Evolutionary conservation across 2,797 vertebrate genomes (phyloP).

Genomic region (Rhadinocentrus ornatus): DNA sequence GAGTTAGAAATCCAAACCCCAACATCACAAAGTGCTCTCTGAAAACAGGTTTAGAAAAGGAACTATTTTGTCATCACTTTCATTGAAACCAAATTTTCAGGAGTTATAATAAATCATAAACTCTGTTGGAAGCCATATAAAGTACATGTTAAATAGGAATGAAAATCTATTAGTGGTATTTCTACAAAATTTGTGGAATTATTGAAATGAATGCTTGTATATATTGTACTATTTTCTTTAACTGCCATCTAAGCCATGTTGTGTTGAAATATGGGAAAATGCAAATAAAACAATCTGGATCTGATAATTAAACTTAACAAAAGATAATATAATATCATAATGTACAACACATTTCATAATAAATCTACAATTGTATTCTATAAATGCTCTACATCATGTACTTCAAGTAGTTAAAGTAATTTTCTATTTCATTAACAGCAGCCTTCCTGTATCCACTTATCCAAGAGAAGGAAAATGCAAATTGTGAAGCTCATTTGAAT

Average conservation of each 20-base stretch:
- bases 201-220: too few species aligned
- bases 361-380: not conserved
- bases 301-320: not conserved
- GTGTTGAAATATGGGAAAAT: not conserved
- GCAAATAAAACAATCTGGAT: not conserved
- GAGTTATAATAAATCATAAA: not conserved
- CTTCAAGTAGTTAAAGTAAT: not conserved
- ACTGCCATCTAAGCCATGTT: not conserved
- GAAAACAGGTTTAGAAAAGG: constrained; percentile 47
- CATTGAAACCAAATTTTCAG: constrained; percentile 9
- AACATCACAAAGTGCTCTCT: constrained; percentile 51
- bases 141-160: too few species aligned
- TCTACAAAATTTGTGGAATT: too few species aligned
- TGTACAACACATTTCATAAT: not conserved
- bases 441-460: too few species aligned
- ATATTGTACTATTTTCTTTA: too few species aligned
- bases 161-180: too few species aligned
- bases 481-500: too few species aligned
- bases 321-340: too few species aligned
- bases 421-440: not conserved
- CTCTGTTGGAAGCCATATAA: not conserved
- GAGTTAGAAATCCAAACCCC: constrained; percentile 48
- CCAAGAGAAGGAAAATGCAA: too few species aligned
- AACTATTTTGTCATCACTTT: constrained; percentile 69
- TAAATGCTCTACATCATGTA: not conserved